These are phyloP conservation scores for Leptinotarsa peninsularis DNA, from an alignment of 2,888 invertebrate genomes.

Conservation along the genomic window DNA sequence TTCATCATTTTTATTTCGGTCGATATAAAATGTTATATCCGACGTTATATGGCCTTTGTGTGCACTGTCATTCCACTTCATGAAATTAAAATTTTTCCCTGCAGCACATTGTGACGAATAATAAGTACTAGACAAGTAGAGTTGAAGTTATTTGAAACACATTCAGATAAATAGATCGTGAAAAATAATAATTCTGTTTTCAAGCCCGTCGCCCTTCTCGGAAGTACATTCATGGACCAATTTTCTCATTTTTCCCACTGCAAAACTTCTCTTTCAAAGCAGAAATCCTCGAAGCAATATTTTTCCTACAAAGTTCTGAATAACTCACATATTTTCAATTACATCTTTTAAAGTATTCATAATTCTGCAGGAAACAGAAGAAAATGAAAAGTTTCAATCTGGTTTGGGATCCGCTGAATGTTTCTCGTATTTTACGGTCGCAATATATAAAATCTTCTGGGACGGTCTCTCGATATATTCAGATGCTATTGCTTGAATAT, in stretches of 20 bases:
- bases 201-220: too few relatives aligned
- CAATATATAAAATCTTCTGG: slow-evolving; percentile 7
- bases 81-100: not conserved
- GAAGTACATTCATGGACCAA: not conserved
- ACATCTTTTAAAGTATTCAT: slow-evolving; percentile 15
- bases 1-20: slow-evolving; percentile 5
- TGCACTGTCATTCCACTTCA: not conserved
- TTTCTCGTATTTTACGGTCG: slow-evolving; percentile 17
- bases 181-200: too few relatives aligned
- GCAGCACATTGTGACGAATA: too few relatives aligned
- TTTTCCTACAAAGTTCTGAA: slow-evolving; percentile 3
- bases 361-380: slow-evolving; percentile 5
- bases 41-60: not conserved
- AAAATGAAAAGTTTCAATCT: slow-evolving; percentile 24
- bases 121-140: too few relatives aligned
- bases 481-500: slow-evolving; percentile 16
- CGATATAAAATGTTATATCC: not conserved
- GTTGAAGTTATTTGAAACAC: too few relatives aligned
- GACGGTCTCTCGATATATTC: slow-evolving; percentile 11
- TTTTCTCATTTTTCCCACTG: not conserved
- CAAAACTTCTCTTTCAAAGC: slow-evolving; percentile 5
- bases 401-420: slow-evolving; percentile 12
- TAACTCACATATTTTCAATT: slow-evolving; percentile 23
- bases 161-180: too few relatives aligned
- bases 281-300: slow-evolving; percentile 1